A percentile compares a stretch with the other conserved stretches of the same genome.
These are phyloP conservation scores for Cyprinus carpio DNA, from an alignment of 2,113 vertebrate genomes.

Conservation along the genomic window DNA sequence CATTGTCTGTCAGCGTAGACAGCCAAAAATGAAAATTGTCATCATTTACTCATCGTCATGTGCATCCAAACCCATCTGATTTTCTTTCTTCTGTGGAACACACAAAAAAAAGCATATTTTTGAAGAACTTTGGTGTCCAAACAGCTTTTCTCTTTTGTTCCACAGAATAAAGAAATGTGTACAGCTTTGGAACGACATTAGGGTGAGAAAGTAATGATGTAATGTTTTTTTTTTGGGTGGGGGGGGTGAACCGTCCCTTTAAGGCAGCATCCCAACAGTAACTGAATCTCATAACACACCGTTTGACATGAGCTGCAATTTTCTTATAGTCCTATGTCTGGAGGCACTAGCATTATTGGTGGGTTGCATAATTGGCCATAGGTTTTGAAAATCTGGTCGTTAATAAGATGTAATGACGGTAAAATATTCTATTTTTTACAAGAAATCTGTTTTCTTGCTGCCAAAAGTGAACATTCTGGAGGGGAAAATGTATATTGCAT, in stretches of 20 bases:
- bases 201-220: not conserved
- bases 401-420: not conserved
- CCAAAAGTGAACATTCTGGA: conserved; percentile 14
- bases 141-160: not conserved
- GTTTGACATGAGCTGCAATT: conserved; percentile 15
- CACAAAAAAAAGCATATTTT: not conserved
- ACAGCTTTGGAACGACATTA: not conserved
- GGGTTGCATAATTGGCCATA: conserved; percentile 11
- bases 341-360: not conserved
- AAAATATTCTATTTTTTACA: conserved; percentile 18
- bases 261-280: not conserved
- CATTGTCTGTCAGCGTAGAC: not conserved
- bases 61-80: not conserved
- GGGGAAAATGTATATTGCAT: not conserved
- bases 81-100: not conserved
- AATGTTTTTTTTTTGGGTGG: not conserved
- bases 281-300: not conserved
- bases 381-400: conserved; percentile 1
- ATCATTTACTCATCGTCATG: not conserved
- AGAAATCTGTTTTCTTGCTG: conserved; percentile 9
- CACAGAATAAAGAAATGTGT: not conserved
- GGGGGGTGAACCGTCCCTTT: not conserved
- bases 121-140: not conserved
- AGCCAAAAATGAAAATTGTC: not conserved
- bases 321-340: not conserved